Conservation (phyloP, 2,113 vertebrate species). For the Xiphophorus hellerii region DNA sequence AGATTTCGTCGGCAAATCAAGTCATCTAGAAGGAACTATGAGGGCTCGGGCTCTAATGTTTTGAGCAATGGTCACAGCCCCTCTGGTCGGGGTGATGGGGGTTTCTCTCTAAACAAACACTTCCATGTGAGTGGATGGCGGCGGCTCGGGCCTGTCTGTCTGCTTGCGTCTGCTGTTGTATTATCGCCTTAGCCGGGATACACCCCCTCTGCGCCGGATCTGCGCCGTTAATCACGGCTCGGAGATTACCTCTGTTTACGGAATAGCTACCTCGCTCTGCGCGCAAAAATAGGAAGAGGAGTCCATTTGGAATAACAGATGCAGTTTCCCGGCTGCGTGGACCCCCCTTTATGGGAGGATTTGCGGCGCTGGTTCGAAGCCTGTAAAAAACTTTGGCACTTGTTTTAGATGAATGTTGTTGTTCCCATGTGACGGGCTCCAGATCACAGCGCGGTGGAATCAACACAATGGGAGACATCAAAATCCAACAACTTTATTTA, state of each 20-base stretch:
- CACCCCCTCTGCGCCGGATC: slow-evolving; percentile 53
- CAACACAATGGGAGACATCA: slow-evolving; percentile 67
- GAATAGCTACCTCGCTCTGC: slow-evolving; percentile 3
- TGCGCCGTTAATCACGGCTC: slow-evolving; percentile 42
- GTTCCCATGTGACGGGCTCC: slow-evolving; percentile 61
- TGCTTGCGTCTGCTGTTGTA: not conserved
- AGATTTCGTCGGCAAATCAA: slow-evolving; percentile 58
- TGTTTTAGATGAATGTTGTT: slow-evolving; percentile 58
- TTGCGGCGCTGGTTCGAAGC: slow-evolving; percentile 54
- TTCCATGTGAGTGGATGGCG: slow-evolving; percentile 33
- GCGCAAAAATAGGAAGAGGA: slow-evolving; percentile 5
- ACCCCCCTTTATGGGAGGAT: slow-evolving; percentile 51
- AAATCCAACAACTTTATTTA: slow-evolving; percentile 60
- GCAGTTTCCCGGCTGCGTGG: slow-evolving; percentile 54
- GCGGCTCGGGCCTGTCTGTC: slow-evolving; percentile 54
- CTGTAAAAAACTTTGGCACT: slow-evolving; percentile 58
- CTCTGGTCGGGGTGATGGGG: slow-evolving; percentile 58
- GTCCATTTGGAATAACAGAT: slow-evolving; percentile 25
- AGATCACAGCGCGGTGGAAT: slow-evolving; percentile 32
- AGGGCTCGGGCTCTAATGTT: slow-evolving; percentile 51
- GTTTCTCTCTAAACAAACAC: slow-evolving; percentile 33
- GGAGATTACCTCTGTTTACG: slow-evolving; percentile 43
- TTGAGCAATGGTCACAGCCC: slow-evolving; percentile 39
- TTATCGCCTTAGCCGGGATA: slow-evolving; percentile 21
- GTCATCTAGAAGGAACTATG: not conserved